Evolutionary conservation across 1,140 invertebrate genomes (phyloP), one percentile per base, ranked within the genome.

Genomic region (Pseudomyrmex concolor): DNA sequence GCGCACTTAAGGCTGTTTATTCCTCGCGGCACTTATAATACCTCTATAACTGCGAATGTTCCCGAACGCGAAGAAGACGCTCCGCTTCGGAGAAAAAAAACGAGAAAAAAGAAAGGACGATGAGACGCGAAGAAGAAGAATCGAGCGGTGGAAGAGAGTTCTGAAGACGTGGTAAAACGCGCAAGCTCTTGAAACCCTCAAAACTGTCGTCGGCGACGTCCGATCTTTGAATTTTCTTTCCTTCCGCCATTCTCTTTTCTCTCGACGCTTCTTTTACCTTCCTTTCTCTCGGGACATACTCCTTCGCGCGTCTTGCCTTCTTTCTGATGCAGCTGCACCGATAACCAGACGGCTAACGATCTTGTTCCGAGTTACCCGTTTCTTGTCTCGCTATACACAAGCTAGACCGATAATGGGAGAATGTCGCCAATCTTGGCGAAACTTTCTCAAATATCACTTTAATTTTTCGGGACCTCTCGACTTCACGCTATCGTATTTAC

Each of bases 1-100:
- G 89, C 89, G 90, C 92, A 91, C 92, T 94, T 92, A 92, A 92
- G 85, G 89, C 91, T 93, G 89, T 92, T 93, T 93, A 93, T 92
- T 91, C 89, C 89, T 84, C 86, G 67, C 83, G 84, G 90, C 90
- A 83, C 88, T 91, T 92, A 91, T 92, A 92, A 92, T 92, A 90
- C 87, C 85, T 81, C 86, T 89, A 91, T 92, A 91, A 92, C 76
- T 83, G 74, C 55, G 85, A 87, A 87, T 83, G 83, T 85, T 85
- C 62, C 70, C 66, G 85, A 83, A 67, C 85, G 57, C 64, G 73
- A 59, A 62, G 13, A 48, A 72, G 60, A 51, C 19, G 62, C 15
- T 22, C 62, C 62, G 76, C 55, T 43, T 22, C 10, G 55, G 13
- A 68, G 2, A 3, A 2, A 4, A 25, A 25, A 25, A 25, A 25